phyloP scores from a whole-genome alignment of 2,888 invertebrate genomes.

The Oligia latruncula region DNA sequence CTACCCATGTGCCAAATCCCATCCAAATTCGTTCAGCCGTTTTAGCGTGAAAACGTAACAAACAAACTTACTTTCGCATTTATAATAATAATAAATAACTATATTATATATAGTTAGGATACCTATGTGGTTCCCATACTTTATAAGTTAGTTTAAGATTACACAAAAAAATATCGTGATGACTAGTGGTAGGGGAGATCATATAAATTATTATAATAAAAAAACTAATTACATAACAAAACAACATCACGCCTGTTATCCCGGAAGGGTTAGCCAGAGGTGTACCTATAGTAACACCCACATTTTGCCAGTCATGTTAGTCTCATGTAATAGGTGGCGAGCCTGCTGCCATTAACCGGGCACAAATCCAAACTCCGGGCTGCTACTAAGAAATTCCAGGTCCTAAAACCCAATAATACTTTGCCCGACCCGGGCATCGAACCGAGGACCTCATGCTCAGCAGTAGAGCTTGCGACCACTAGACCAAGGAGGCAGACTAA shows the following conservation, averaged over 20 bases:
- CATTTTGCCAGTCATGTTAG: not conserved
- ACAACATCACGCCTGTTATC: not conserved
- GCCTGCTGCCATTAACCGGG: not conserved
- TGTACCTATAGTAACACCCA: not conserved
- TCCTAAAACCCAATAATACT: not conserved
- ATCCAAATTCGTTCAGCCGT: too few relatives aligned
- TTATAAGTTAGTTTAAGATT: slow-evolving; percentile 3
- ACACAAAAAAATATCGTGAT: slow-evolving; percentile 5
- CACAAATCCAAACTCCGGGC: not conserved
- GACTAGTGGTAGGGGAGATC: slow-evolving; percentile 11
- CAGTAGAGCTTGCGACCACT: not conserved
- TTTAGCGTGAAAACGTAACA: too few relatives aligned
- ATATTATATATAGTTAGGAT: too few relatives aligned
- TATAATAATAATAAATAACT: too few relatives aligned
- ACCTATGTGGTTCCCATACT: too few relatives aligned
- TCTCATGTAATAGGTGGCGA: not conserved
- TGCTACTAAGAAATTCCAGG: not conserved
- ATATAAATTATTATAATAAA: not conserved
- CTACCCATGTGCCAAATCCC: too few relatives aligned
- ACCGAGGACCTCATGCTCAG: not conserved
- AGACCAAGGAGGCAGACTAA: not conserved
- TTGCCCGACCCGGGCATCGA: not conserved
- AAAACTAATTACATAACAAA: not conserved
- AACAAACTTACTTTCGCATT: too few relatives aligned
- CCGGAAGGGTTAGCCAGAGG: not conserved